Evolutionary conservation across 2,888 invertebrate genomes (phyloP).

Genomic region (Clitarchus hookeri): DNA sequence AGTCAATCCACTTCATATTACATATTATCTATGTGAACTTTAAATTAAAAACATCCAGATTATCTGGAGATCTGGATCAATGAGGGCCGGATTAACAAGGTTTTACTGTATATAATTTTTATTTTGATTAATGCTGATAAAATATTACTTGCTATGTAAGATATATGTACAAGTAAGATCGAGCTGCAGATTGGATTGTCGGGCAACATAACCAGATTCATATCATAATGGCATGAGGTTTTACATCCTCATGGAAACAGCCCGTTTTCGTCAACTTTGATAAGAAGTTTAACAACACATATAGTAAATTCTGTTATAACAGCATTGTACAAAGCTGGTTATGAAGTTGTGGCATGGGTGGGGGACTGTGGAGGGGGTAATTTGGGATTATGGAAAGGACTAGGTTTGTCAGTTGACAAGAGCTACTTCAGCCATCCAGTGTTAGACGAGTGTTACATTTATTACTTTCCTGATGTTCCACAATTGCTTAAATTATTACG

Average conservation of each 20-base stretch:
- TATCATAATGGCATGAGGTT: conserved; percentile 44
- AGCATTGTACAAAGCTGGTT: conserved; percentile 23
- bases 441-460: conserved; percentile 42
- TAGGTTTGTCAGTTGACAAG: conserved; percentile 43
- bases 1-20: too few relatives aligned
- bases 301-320: conserved; percentile 44
- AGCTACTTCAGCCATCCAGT: conserved; percentile 44
- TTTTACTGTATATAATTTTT: too few relatives aligned
- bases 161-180: conserved; percentile 21
- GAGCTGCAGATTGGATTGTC: conserved; percentile 20
- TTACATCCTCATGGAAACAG: conserved; percentile 46
- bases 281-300: conserved; percentile 46
- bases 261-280: conserved; percentile 47
- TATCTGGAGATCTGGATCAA: too few relatives aligned
- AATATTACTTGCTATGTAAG: background rate
- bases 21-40: too few relatives aligned
- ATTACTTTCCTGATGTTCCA: conserved; percentile 44
- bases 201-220: conserved; percentile 40
- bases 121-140: background rate
- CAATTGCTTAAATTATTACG: too few relatives aligned
- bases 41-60: too few relatives aligned
- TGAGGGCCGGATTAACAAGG: too few relatives aligned
- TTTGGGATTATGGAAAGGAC: conserved; percentile 45
- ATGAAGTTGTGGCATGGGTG: conserved; percentile 30
- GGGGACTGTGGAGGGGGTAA: conserved; percentile 45